Percentiles rank a stretch among this genome's conserved stretches.
Evolutionary conservation across 2,797 vertebrate species (phyloP).

Genomic region (Leptodactylus fallax): DNA sequence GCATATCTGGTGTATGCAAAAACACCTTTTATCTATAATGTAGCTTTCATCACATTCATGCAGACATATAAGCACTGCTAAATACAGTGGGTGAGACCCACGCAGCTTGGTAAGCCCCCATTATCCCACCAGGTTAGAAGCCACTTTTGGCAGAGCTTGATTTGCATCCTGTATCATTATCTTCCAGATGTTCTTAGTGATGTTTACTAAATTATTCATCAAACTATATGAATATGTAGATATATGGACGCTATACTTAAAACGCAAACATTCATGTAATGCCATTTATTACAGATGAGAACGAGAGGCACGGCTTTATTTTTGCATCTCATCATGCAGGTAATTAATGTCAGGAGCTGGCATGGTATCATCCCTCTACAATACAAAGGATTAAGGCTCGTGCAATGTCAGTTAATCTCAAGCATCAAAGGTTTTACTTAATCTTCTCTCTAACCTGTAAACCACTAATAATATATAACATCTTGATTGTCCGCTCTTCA

Average conservation of each 20-base stretch:
- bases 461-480: conserved; percentile 15
- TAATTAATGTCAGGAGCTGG: conserved; percentile 48
- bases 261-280: neutral
- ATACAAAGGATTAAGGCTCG: conserved; percentile 25
- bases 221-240: neutral
- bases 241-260: neutral
- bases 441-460: conserved; percentile 17
- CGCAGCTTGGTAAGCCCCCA: neutral
- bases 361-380: conserved; percentile 9
- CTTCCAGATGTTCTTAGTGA: conserved; percentile 30
- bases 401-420: conserved; percentile 36
- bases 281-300: neutral
- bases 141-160: conserved; percentile 14
- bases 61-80: neutral
- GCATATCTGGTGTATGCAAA: neutral
- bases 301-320: neutral
- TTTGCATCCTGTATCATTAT: conserved; percentile 28
- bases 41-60: neutral
- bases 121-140: conserved; percentile 39
- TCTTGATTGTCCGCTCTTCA: neutral
- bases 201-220: neutral
- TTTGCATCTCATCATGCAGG: conserved; percentile 21
- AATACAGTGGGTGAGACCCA: neutral
- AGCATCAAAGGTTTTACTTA: conserved; percentile 29
- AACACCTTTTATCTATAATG: neutral